phyloP scores from a whole-genome alignment of 2,113 vertebrate species.

The Rhinopomastus cyanomelas region DNA sequence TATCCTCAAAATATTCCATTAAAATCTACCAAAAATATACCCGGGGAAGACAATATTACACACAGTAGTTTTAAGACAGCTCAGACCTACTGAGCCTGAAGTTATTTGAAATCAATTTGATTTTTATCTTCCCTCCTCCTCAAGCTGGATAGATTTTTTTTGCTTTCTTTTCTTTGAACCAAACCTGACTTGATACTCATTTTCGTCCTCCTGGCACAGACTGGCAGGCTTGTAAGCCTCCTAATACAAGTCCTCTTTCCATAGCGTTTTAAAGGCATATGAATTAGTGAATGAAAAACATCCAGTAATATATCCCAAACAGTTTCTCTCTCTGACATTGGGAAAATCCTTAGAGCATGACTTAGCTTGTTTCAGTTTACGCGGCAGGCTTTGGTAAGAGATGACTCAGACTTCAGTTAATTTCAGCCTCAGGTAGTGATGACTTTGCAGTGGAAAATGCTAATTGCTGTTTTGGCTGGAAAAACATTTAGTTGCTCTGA shows the following conservation, averaged over 20 bases:
- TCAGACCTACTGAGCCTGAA: background rate
- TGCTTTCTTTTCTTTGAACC: background rate
- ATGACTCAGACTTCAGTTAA: background rate
- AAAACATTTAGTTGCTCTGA: background rate
- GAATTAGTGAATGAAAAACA: background rate
- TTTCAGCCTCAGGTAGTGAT: background rate
- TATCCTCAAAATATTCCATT: background rate
- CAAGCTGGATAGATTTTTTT: background rate
- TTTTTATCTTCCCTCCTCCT: background rate
- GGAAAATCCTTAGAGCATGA: background rate
- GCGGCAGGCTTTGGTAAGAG: background rate
- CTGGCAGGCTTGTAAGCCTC: background rate
- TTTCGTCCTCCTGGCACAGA: background rate
- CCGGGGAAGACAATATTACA: background rate
- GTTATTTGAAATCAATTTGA: background rate
- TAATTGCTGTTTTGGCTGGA: background rate
- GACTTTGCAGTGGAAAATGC: background rate
- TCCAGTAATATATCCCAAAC: background rate
- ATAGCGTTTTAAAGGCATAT: background rate
- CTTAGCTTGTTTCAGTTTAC: background rate
- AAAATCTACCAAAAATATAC: constrained; percentile 25
- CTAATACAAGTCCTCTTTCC: background rate
- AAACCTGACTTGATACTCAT: background rate
- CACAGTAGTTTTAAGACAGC: background rate
- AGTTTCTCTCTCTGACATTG: background rate